Conservation (phyloP, 2,888 invertebrate genomes). For the Cylloceria caligata region DNA sequence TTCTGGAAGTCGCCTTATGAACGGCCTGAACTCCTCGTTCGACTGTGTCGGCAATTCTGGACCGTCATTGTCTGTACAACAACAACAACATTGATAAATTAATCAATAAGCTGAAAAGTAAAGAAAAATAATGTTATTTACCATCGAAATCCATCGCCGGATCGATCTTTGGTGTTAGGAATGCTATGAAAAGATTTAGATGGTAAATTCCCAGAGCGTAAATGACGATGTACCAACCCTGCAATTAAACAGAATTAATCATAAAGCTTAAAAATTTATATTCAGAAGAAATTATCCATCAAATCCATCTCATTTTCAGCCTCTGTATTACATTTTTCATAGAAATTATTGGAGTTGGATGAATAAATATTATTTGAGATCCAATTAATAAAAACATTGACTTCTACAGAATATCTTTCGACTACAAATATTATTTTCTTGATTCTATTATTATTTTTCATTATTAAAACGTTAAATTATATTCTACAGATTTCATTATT, state of each 20-base stretch:
- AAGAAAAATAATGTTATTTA: conserved; percentile 82
- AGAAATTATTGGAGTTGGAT: background rate
- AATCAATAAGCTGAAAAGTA: background rate
- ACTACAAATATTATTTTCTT: background rate
- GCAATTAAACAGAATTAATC: conserved; percentile 81
- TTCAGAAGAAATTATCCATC: background rate
- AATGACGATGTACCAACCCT: conserved; percentile 99
- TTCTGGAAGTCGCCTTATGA: conserved; percentile 98
- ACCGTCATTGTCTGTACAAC: conserved; percentile 89
- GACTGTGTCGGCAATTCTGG: conserved; percentile 97
- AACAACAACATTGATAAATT: background rate
- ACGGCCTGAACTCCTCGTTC: conserved; percentile 99
- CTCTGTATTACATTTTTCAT: background rate
- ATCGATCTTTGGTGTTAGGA: conserved; percentile 99
- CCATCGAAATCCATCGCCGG: conserved; percentile 98
- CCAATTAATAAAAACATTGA: no score
- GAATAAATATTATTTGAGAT: background rate
- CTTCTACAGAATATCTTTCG: background rate
- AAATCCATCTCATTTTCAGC: background rate
- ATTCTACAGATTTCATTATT: no score
- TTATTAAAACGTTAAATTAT: no score
- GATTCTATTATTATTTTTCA: no score
- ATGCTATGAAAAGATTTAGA: conserved; percentile 99
- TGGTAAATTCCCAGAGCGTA: conserved; percentile 99
- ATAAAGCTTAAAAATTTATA: background rate